Percentiles rank a stretch among this genome's conserved stretches.
These are phyloP conservation scores for Cecropterus lyciades DNA, from an alignment of 1,140 invertebrate genomes.

Conservation along the genomic window DNA sequence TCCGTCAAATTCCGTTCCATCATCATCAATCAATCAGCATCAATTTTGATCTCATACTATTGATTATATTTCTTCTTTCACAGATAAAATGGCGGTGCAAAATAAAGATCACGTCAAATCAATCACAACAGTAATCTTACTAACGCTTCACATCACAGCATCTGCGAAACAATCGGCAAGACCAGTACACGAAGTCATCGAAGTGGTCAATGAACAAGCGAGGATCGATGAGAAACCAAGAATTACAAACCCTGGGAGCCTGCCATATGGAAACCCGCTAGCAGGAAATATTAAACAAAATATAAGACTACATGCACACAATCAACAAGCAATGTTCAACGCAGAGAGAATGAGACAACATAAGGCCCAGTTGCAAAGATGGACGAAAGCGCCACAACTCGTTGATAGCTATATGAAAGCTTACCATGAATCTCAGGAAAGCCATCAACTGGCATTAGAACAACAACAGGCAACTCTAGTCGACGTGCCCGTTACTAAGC, in stretches of 20 bases:
- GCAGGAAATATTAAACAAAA: constrained; percentile 70
- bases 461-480: constrained; percentile 61
- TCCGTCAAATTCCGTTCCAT: no score
- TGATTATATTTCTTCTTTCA: constrained; percentile 42
- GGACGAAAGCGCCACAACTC: constrained; percentile 56
- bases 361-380: constrained; percentile 71
- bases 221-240: constrained; percentile 63
- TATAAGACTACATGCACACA: constrained; percentile 65
- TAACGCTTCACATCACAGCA: constrained; percentile 50
- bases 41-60: not conserved
- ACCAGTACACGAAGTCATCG: constrained; percentile 70
- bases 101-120: constrained; percentile 26
- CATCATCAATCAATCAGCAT: no score
- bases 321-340: constrained; percentile 80
- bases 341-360: constrained; percentile 73
- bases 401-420: constrained; percentile 79
- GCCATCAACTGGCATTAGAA: constrained; percentile 73
- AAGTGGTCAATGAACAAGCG: constrained; percentile 72
- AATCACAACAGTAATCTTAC: constrained; percentile 41
- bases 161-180: constrained; percentile 57
- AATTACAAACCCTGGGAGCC: constrained; percentile 39
- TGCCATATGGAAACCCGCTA: constrained; percentile 74
- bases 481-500: constrained; percentile 44
- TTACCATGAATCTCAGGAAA: constrained; percentile 78
- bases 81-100: constrained; percentile 58